These are phyloP conservation scores for Lycia hirtaria DNA, from an alignment of 2,888 invertebrate genomes.

Conservation along the genomic window DNA sequence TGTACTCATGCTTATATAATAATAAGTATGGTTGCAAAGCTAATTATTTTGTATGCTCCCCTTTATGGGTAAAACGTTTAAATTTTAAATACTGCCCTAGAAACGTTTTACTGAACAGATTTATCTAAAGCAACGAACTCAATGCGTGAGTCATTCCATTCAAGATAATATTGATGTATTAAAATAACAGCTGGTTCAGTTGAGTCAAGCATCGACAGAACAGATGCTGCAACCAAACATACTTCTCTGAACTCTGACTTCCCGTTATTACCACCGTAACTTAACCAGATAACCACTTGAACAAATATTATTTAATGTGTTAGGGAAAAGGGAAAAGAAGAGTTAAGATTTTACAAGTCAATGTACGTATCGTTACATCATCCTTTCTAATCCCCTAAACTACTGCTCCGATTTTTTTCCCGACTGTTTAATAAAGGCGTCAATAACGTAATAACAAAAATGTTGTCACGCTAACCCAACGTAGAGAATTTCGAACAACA, in stretches of 20 bases:
- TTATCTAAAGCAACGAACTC: slow-evolving; percentile 11
- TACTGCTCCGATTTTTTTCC: too few species aligned
- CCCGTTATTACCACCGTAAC: slow-evolving; percentile 16
- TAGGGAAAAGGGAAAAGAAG: too few species aligned
- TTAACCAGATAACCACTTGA: slow-evolving; percentile 18
- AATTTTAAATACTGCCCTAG: slow-evolving; percentile 11
- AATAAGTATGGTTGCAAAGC: neutral
- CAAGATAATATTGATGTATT: slow-evolving; percentile 21
- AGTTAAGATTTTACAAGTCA: too few species aligned
- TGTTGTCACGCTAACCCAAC: too few species aligned
- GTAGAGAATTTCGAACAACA: too few species aligned
- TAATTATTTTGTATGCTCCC: slow-evolving; percentile 2
- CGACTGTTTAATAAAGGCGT: too few species aligned
- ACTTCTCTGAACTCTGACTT: slow-evolving; percentile 21
- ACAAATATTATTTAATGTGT: slow-evolving; percentile 24
- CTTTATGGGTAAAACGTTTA: slow-evolving; percentile 6
- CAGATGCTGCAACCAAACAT: slow-evolving; percentile 22
- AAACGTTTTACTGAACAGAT: slow-evolving; percentile 13
- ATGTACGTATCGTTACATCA: too few species aligned
- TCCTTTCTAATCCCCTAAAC: too few species aligned
- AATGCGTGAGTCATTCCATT: slow-evolving; percentile 25
- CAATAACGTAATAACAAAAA: too few species aligned
- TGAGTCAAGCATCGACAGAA: slow-evolving; percentile 23
- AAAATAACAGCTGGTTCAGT: slow-evolving; percentile 27
- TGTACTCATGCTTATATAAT: neutral